Base-by-base conservation (phyloP, 2,113 vertebrate genomes). In the Scophthalmus maximus region DNA sequence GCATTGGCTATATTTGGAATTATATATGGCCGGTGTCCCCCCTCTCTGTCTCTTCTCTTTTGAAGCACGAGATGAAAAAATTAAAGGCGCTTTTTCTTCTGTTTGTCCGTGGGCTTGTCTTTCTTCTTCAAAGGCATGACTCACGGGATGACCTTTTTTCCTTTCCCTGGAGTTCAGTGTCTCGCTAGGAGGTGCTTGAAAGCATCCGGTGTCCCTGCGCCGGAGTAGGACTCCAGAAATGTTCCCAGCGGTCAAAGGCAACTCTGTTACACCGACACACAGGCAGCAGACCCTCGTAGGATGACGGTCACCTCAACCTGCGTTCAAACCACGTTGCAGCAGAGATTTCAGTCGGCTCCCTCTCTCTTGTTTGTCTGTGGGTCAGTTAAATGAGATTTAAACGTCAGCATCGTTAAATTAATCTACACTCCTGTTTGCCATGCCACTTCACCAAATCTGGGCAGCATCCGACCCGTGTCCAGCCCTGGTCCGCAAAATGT, bases 51-150 rank as follows among this genome's bases (percentile, higher is more conserved):
- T 55, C 52, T 47, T 47, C 68, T 65, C 78, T 62, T 91, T 85
- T 90, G 86, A 92, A 75, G 81, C 67, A 15, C 1, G 14, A 56
- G 78, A 90, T 90, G 80, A 91, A 89, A n/a, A 89, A 81, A 89
- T 84, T 72, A 59, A 87, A 76, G 30, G 30, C 50, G 34, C 74
- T 70, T 87, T 80, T 80, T 84, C 64, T 79, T 78, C 64, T 73
- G 68, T 83, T 76, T 17, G 73, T 82, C 23, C n/a, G 60, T 70
- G 74, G 56, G 77, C 63, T 64, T 55, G 78, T 83, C 89, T 91
- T 89, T 91, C 78, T 88, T 88, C 91, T 92, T 92, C 91, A 92
- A 92, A 92, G 88, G 80, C 72, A 47, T 71, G 89, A 91, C 63
- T 88, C 83, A 86, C 10, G 18, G 8, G 7, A 38, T 79, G 82